Conservation (phyloP, 2,888 invertebrate species). For the Papilio gigon region DNA sequence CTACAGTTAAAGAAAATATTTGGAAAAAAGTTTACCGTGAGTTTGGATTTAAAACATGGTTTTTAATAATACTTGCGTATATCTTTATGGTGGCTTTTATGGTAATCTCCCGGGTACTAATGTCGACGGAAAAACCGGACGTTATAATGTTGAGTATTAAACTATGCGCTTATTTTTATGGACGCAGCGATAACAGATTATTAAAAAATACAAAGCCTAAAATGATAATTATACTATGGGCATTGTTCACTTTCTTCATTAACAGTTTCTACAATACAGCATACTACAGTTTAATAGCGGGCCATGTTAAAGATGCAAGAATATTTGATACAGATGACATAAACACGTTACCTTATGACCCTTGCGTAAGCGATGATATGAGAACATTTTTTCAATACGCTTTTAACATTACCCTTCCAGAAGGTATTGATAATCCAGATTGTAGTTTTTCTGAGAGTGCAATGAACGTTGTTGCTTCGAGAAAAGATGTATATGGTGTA, state of each 20-base stretch:
- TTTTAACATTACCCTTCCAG: constrained; percentile 57
- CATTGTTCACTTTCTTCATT: constrained; percentile 66
- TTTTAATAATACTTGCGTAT: constrained; percentile 54
- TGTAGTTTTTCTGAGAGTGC: constrained; percentile 52
- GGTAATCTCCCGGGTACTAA: constrained; percentile 40
- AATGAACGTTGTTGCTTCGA: constrained; percentile 53
- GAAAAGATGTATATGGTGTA: constrained; percentile 53
- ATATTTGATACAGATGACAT: constrained; percentile 50
- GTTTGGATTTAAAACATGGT: constrained; percentile 57
- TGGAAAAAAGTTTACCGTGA: constrained; percentile 62
- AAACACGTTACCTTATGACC: constrained; percentile 51
- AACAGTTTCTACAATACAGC: constrained; percentile 64
- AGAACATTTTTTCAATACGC: constrained; percentile 54
- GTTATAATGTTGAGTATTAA: constrained; percentile 49
- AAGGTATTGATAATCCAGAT: constrained; percentile 46
- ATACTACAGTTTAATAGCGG: constrained; percentile 60
- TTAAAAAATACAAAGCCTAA: constrained; percentile 52
- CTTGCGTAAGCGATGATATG: constrained; percentile 57
- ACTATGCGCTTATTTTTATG: constrained; percentile 61
- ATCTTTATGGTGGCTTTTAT: constrained; percentile 47
- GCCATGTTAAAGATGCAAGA: constrained; percentile 49
- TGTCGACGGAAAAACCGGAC: constrained; percentile 46
- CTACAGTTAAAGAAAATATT: constrained; percentile 49
- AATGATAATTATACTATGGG: constrained; percentile 58
- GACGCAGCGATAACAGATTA: constrained; percentile 53